Evolutionary conservation across 2,888 invertebrate species (phyloP).

Genomic region (Calameuta pallipes): DNA sequence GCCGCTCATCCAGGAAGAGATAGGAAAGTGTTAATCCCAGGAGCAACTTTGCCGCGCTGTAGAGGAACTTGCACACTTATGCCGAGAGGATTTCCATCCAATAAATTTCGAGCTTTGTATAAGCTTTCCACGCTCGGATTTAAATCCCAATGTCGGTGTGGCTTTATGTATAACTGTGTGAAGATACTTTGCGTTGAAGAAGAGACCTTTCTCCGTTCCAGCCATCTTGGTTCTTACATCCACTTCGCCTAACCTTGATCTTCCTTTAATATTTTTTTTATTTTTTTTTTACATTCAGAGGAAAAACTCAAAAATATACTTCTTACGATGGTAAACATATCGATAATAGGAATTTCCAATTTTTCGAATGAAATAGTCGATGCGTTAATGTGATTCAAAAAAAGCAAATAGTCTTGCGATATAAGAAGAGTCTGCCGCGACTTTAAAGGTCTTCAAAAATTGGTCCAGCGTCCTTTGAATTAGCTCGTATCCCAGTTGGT

Average conservation of each 20-base stretch:
- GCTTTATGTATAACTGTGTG: constrained; percentile 38
- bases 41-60: constrained; percentile 67
- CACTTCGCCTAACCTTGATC: not conserved
- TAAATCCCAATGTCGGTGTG: constrained; percentile 59
- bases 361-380: not conserved
- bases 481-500: not conserved
- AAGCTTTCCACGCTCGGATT: constrained; percentile 69
- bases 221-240: not conserved
- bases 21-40: constrained; percentile 72
- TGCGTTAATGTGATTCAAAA: not conserved
- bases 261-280: not conserved
- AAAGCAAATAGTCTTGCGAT: not conserved
- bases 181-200: constrained; percentile 1
- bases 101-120: constrained; percentile 73
- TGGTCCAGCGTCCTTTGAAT: not conserved
- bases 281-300: not conserved
- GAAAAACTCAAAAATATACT: not conserved
- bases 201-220: not conserved
- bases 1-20: constrained; percentile 55
- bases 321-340: not conserved
- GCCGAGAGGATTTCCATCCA: constrained; percentile 69
- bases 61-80: constrained; percentile 62
- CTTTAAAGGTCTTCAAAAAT: not conserved
- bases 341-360: not conserved
- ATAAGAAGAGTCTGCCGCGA: not conserved